Percentiles rank a stretch among this genome's conserved stretches.
Conservation (phyloP, 1,140 invertebrate species). For the Sitodiplosis mosellana region DNA sequence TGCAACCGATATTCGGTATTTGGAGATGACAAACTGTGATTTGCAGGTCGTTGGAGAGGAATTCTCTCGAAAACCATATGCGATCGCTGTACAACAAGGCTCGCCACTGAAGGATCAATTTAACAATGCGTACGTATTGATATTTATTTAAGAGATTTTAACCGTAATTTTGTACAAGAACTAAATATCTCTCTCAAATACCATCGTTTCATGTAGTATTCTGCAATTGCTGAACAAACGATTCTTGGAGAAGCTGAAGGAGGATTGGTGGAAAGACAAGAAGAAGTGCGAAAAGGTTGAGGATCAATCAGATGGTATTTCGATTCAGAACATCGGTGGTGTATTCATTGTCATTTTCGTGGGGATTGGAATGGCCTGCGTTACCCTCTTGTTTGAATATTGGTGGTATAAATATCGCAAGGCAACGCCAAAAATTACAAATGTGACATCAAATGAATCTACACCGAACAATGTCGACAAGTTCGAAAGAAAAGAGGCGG, state of each 20-base stretch:
- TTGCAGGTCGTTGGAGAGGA: conserved; percentile 83
- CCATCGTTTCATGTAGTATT: conserved; percentile 46
- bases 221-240: conserved; percentile 81
- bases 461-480: background rate
- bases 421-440: conserved; percentile 30
- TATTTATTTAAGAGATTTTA: background rate
- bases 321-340: conserved; percentile 92
- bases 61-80: conserved; percentile 92
- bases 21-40: conserved; percentile 73
- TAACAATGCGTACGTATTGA: conserved; percentile 59
- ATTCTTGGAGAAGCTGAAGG: conserved; percentile 80
- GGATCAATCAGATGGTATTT: conserved; percentile 89
- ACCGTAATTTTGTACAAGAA: background rate
- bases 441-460: conserved; percentile 22
- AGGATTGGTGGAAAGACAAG: conserved; percentile 90
- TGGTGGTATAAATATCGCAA: conserved; percentile 77
- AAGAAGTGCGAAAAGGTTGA: conserved; percentile 71
- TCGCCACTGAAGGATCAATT: conserved; percentile 83
- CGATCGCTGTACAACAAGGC: conserved; percentile 88
- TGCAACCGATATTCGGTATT: conserved; percentile 80
- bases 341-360: conserved; percentile 94
- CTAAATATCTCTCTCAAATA: background rate
- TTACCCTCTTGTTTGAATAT: conserved; percentile 86
- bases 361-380: conserved; percentile 75
- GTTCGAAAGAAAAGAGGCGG: background rate